These are phyloP conservation scores for Panthera tigris DNA, from an alignment of 2,113 vertebrate species.

Conservation along the genomic window DNA sequence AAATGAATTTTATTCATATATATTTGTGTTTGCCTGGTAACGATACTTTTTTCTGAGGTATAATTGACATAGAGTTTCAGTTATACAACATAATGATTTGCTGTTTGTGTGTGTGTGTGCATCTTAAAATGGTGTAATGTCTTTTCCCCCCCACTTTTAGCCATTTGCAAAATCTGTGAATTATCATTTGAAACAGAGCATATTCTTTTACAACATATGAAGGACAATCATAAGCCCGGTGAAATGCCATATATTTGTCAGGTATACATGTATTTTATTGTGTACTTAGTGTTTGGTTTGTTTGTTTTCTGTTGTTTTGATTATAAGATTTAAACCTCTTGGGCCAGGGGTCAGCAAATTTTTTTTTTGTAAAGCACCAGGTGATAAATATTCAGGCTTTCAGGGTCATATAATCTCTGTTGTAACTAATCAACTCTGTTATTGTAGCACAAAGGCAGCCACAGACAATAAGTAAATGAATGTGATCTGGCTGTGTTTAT, in stretches of 20 bases:
- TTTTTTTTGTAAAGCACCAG: not conserved
- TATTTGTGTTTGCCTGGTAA: not conserved
- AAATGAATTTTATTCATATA: not conserved
- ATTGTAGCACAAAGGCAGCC: not conserved
- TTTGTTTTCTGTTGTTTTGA: constrained; percentile 3
- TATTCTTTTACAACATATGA: constrained; percentile 98
- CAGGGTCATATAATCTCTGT: not conserved
- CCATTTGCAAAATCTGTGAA: constrained; percentile 98
- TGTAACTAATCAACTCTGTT: not conserved
- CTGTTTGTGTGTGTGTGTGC: not conserved
- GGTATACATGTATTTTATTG: constrained; percentile 84
- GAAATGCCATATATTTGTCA: constrained; percentile 99
- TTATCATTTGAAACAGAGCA: constrained; percentile 98
- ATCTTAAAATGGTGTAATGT: constrained; percentile 44
- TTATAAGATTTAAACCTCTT: constrained; percentile 8
- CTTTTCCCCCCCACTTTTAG: constrained; percentile 80
- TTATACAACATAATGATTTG: not conserved
- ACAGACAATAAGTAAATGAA: not conserved
- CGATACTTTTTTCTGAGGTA: not conserved
- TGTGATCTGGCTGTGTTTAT: not conserved
- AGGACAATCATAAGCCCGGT: constrained; percentile 98
- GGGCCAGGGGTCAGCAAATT: not conserved
- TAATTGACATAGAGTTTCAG: not conserved
- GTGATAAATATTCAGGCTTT: constrained; percentile 12
- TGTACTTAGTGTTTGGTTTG: not conserved